Base-by-base conservation (phyloP, 2,888 invertebrate genomes). In the Galeruca laticollis region DNA sequence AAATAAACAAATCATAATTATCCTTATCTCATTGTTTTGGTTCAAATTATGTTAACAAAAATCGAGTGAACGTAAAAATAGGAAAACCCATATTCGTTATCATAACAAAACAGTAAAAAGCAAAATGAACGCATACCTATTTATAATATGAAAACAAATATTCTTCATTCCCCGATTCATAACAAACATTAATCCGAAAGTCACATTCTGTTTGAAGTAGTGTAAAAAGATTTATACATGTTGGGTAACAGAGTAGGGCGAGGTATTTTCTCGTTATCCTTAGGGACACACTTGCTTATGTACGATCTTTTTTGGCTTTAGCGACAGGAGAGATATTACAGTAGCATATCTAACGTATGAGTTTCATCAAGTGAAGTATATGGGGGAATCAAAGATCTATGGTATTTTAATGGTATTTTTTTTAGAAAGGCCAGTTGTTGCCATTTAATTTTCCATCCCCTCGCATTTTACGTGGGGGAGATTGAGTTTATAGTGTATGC, bases 141-240 rank as follows among this genome's bases (percentile, higher is more conserved):
- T 54, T 40, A 26, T 37, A 52, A 63, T 37, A n/a, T 37, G 13
- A 54, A 54, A 52, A 56, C 33, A 20, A 15, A 65, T 65, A 31
- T 40, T 43, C 47, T 47, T 20, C 64, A 57, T 65, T 65, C 40
- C 56, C 64, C 47, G 33, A 56, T 43, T 47, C 57, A 65, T 65
- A 65, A 65, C 57, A 57, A 40, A 47, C 64, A 65, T 65, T 57
- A 65, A 65, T 65, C 20, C 35, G 18, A 43, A 20, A 65, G 57
- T 57, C 64, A 65, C 57, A 65, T 56, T 57, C 77, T 77, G 77
- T 77, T 78, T 77, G 75, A 78, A 75, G 75, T 75, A 68, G 74
- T 70, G 70, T 73, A 75, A 26, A 26, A 76, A 77, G 77, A 78
- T 78, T 77, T 77, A 78, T 78, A 75, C 71, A 72, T 76, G 75